Evolutionary conservation across 2,888 invertebrate species (phyloP).

Genomic region (Dryococelus australis): DNA sequence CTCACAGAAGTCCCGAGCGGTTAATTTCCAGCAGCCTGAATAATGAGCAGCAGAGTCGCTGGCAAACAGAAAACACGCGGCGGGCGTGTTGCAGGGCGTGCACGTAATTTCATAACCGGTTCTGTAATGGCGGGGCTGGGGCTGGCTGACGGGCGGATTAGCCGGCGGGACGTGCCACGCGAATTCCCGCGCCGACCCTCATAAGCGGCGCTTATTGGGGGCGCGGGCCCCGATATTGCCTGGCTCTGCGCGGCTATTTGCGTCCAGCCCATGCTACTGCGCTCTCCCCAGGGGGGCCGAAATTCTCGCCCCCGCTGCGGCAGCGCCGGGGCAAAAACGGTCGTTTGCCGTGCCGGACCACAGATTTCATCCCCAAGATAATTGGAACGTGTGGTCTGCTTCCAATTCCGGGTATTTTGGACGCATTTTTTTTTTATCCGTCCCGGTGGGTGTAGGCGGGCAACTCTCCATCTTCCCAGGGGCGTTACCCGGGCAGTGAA

Average conservation of each 20-base stretch:
- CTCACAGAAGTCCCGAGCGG: no score
- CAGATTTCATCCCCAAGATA: conserved; percentile 9
- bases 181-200: no score
- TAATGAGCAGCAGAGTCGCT: neutral
- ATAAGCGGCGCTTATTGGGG: neutral
- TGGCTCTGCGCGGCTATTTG: neutral
- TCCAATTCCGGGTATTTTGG: neutral
- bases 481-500: neutral
- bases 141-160: neutral
- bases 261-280: neutral
- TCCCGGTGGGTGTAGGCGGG: neutral
- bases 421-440: neutral
- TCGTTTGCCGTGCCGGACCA: neutral
- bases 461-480: neutral
- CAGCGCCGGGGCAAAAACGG: neutral
- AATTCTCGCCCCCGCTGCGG: neutral
- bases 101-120: conserved; percentile 9
- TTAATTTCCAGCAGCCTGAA: no score
- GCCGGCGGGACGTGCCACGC: neutral
- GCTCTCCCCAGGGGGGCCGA: neutral
- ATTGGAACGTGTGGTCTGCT: neutral
- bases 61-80: neutral
- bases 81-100: neutral
- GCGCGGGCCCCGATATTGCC: conserved; percentile 8
- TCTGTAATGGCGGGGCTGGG: neutral